Evolutionary conservation across 2,113 vertebrate genomes (phyloP).

Genomic region (Pipa parva): DNA sequence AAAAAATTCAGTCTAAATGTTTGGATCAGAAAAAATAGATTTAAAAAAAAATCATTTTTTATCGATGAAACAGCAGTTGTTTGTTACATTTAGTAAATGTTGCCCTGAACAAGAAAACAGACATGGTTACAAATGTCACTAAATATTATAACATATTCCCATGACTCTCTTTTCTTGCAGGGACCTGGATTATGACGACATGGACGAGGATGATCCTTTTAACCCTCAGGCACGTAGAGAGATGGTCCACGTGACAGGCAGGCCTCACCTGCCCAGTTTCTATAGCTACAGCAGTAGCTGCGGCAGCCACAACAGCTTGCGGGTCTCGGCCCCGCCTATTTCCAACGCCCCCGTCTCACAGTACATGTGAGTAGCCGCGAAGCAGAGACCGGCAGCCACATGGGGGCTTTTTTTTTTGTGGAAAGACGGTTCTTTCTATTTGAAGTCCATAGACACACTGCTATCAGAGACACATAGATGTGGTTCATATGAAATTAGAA

Average conservation of each 20-base stretch:
- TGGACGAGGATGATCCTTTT: conserved; percentile 83
- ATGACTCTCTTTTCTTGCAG: conserved; percentile 51
- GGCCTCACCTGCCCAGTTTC: conserved; percentile 60
- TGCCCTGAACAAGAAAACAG: no score
- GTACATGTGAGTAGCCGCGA: conserved; percentile 66
- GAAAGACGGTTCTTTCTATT: neutral
- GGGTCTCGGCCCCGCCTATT: conserved; percentile 69
- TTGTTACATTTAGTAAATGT: no score
- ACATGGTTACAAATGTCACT: no score
- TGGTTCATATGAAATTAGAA: no score
- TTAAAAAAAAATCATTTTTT: no score
- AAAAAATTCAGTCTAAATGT: no score
- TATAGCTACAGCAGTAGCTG: conserved; percentile 70
- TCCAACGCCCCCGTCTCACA: conserved; percentile 72
- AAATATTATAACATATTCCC: conserved; percentile 1
- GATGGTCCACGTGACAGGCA: conserved; percentile 60
- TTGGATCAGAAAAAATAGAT: no score
- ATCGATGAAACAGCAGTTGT: no score
- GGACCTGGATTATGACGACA: conserved; percentile 80
- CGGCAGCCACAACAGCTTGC: conserved; percentile 43
- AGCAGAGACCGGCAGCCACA: conserved; percentile 56
- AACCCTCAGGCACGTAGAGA: conserved; percentile 89
- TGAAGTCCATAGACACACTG: neutral
- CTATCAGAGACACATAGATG: neutral
- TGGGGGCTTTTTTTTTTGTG: conserved; percentile 23